Conservation (phyloP, 1,140 invertebrate genomes). For the Hylaeus anthracinus region DNA sequence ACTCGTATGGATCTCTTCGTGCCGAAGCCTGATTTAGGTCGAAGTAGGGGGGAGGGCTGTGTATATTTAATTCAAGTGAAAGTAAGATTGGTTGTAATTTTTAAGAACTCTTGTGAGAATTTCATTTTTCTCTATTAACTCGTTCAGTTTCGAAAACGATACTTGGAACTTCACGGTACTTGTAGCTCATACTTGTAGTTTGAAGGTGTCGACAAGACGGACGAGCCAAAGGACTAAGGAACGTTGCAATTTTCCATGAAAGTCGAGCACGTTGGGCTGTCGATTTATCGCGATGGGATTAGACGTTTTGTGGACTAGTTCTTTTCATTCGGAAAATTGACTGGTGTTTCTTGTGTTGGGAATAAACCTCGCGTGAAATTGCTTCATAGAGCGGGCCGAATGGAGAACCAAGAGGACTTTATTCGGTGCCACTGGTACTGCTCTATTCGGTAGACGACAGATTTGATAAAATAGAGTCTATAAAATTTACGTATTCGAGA, state of each 20-base stretch:
- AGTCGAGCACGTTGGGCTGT: not conserved
- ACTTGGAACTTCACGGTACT: too few relatives aligned
- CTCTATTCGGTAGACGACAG: not conserved
- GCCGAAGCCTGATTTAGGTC: too few relatives aligned
- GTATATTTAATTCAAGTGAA: too few relatives aligned
- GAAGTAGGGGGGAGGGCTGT: too few relatives aligned
- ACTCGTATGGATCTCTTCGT: not conserved
- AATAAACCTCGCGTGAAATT: conserved; percentile 2
- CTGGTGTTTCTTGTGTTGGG: not conserved
- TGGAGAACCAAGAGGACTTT: not conserved
- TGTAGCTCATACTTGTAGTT: too few relatives aligned
- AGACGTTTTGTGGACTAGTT: conserved; percentile 1
- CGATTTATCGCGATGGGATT: not conserved
- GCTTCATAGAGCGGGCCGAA: not conserved
- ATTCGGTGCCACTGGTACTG: not conserved
- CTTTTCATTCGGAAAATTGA: conserved; percentile 12
- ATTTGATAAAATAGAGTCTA: too few relatives aligned
- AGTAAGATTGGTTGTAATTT: too few relatives aligned
- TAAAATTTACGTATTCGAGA: too few relatives aligned
- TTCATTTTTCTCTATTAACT: too few relatives aligned
- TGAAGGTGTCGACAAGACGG: too few relatives aligned
- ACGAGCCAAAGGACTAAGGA: not conserved
- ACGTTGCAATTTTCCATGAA: not conserved
- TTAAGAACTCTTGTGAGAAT: too few relatives aligned
- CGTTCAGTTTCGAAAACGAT: too few relatives aligned